These are phyloP conservation scores for Pachypsylla venusta DNA, from an alignment of 1,140 invertebrate species.

Conservation along the genomic window DNA sequence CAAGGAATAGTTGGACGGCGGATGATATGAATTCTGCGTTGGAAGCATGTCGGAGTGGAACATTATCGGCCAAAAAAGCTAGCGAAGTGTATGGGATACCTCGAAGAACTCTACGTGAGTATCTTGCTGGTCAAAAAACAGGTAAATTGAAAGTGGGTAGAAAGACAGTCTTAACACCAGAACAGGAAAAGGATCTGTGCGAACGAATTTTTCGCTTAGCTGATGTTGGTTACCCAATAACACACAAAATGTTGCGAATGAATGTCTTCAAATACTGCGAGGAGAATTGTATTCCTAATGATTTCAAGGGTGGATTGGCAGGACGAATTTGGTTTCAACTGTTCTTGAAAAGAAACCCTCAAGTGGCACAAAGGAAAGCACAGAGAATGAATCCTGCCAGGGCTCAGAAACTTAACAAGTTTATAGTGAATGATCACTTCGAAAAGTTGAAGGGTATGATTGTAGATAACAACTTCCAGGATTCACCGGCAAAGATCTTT, in stretches of 20 bases:
- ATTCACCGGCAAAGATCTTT: constrained; percentile 27
- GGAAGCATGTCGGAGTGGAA: too few species aligned
- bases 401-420: constrained; percentile 28
- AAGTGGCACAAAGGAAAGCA: constrained; percentile 24
- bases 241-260: constrained; percentile 11
- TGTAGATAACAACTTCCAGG: constrained; percentile 21
- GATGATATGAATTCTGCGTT: too few species aligned
- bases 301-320: neutral
- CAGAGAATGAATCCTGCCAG: constrained; percentile 27
- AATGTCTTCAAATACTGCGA: constrained; percentile 1
- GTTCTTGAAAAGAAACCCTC: constrained; percentile 21
- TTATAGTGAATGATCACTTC: constrained; percentile 28
- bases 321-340: neutral
- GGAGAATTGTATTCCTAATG: neutral
- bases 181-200: constrained; percentile 23
- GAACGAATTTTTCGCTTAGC: constrained; percentile 23
- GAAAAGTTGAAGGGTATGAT: constrained; percentile 24
- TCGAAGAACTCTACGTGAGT: too few species aligned
- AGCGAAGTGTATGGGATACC: too few species aligned
- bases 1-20: too few species aligned
- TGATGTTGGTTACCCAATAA: constrained; percentile 25
- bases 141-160: too few species aligned
- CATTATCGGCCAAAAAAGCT: too few species aligned
- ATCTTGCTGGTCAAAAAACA: too few species aligned
- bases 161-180: too few species aligned